These are phyloP conservation scores for Argynnis bischoffii DNA, from an alignment of 2,888 invertebrate species.

Conservation along the genomic window DNA sequence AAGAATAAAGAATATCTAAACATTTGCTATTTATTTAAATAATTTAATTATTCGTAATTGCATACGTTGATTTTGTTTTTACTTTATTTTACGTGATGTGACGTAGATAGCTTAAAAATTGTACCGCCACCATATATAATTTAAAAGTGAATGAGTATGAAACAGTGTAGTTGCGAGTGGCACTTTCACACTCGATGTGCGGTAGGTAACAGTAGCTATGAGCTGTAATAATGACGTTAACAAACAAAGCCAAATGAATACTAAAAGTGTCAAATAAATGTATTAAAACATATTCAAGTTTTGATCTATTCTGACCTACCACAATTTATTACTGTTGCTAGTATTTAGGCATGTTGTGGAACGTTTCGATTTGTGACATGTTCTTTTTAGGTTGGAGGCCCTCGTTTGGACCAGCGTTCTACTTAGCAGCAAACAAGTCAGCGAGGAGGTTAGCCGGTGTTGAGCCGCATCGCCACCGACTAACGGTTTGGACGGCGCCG, in stretches of 20 bases:
- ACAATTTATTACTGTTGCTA: conserved; percentile 13
- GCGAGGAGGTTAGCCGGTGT: conserved; percentile 56
- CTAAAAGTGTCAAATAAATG: no score
- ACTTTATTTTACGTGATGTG: conserved; percentile 6
- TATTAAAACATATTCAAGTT: no score
- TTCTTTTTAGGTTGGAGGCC: conserved; percentile 40
- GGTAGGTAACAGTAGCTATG: conserved; percentile 37
- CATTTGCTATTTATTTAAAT: no score
- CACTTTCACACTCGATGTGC: conserved; percentile 70
- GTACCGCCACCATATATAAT: conserved; percentile 50
- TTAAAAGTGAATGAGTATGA: conserved; percentile 67
- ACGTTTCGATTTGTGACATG: conserved; percentile 22
- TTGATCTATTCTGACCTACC: conserved; percentile 28
- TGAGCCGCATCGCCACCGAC: conserved; percentile 56
- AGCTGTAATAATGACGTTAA: conserved; percentile 49
- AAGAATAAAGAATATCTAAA: no score
- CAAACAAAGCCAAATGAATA: conserved; percentile 47
- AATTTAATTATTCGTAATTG: background rate
- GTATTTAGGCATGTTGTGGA: conserved; percentile 32
- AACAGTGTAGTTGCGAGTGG: conserved; percentile 62
- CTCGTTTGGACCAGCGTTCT: conserved; percentile 54
- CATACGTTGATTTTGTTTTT: background rate
- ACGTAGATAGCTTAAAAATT: conserved; percentile 25
- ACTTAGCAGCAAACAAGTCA: conserved; percentile 57
- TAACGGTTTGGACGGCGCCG: conserved; percentile 69